Conservation (phyloP, 2,113 vertebrate genomes). For the Propithecus coquereli region DNA sequence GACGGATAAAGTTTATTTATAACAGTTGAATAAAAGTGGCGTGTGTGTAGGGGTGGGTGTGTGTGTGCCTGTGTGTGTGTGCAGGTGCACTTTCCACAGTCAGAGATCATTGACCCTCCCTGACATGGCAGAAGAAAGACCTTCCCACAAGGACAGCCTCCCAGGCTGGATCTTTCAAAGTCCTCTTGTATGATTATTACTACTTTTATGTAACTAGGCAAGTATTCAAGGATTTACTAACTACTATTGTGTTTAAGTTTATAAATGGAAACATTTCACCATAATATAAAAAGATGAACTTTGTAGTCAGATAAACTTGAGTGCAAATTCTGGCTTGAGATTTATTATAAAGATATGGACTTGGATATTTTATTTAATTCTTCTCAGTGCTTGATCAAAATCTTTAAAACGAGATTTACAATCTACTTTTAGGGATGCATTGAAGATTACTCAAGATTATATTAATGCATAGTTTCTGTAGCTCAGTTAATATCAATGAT, state of each 20-base stretch:
- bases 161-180: not conserved
- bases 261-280: not conserved
- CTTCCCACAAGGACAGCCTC: not conserved
- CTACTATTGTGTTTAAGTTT: not conserved
- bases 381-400: not conserved
- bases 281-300: not conserved
- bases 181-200: not conserved
- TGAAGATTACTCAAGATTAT: not conserved
- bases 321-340: not conserved
- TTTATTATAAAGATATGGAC: not conserved
- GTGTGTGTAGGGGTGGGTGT: not conserved
- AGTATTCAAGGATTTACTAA: not conserved
- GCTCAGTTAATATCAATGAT: not conserved
- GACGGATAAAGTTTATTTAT: not conserved
- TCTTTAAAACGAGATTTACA: not conserved
- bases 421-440: not conserved
- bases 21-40: not conserved
- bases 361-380: not conserved
- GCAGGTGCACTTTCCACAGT: not conserved
- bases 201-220: not conserved
- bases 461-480: not conserved
- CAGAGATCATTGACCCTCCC: not conserved
- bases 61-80: too few species aligned
- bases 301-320: too few species aligned
- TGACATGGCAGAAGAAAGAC: not conserved